Evolutionary conservation across 53 echinoderm and acorn worm species (phyloP).

Genomic region (Stichopus horrens): DNA sequence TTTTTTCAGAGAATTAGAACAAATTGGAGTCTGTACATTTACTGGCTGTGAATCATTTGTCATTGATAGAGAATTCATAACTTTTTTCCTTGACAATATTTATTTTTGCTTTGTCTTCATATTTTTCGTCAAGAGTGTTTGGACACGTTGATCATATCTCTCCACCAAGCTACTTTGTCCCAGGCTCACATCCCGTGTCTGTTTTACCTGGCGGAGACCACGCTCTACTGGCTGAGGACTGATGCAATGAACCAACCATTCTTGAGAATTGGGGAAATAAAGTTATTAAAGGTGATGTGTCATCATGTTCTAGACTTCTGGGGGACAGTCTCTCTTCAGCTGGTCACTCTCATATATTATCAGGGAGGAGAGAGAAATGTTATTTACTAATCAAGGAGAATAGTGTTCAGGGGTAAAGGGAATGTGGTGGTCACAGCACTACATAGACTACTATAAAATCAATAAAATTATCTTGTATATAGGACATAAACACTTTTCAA

Average conservation of each 20-base stretch:
- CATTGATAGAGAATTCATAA: not conserved
- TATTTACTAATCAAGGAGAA: too few species aligned
- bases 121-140: constrained; percentile 66
- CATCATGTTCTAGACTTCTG: not conserved
- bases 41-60: not conserved
- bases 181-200: constrained; percentile 77
- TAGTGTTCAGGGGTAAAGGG: too few species aligned
- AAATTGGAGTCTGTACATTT: not conserved
- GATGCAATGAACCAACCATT: constrained; percentile 99
- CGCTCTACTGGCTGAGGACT: constrained; percentile 93
- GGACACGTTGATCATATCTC: constrained; percentile 83
- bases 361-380: not conserved
- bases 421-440: too few species aligned
- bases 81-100: not conserved
- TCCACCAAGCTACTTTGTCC: constrained; percentile 75
- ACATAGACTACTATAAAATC: not conserved
- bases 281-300: constrained; percentile 75
- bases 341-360: not conserved
- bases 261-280: constrained; percentile 94
- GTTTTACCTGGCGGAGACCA: constrained; percentile 96
- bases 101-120: not conserved
- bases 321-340: too few species aligned
- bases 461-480: not conserved
- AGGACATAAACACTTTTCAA: too few species aligned
- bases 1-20: not conserved